Conservation (phyloP, 2,888 invertebrate species). For the Sturmia bella region DNA sequence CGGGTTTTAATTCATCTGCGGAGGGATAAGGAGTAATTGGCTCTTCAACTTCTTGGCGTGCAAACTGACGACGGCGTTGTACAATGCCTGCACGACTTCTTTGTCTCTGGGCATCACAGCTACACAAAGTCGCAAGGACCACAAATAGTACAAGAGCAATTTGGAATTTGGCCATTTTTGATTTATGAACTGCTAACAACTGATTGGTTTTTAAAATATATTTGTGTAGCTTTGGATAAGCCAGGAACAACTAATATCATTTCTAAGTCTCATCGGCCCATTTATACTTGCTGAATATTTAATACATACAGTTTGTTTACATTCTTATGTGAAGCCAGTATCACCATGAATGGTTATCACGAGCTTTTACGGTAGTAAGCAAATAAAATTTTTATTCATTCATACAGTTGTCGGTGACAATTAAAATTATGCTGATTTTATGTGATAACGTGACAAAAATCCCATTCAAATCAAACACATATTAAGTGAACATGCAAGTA, state of each 20-base stretch:
- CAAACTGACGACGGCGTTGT: conserved; percentile 65
- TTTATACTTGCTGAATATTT: conserved; percentile 58
- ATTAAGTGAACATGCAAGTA: conserved; percentile 42
- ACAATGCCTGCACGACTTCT: conserved; percentile 59
- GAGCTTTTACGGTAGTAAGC: conserved; percentile 39
- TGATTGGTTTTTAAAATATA: conserved; percentile 15
- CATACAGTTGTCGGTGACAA: conserved; percentile 51
- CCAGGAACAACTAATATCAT: conserved; percentile 57
- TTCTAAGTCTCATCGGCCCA: conserved; percentile 31
- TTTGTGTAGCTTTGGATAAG: conserved; percentile 53
- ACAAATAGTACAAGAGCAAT: conserved; percentile 70
- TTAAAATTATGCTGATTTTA: conserved; percentile 71
- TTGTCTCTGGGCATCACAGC: conserved; percentile 56
- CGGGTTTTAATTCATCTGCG: conserved; percentile 70
- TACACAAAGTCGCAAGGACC: conserved; percentile 57
- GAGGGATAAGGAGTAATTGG: conserved; percentile 68
- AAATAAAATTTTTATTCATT: conserved; percentile 26
- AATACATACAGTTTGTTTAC: conserved; percentile 28
- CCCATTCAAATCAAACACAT: conserved; percentile 51
- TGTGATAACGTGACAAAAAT: conserved; percentile 70
- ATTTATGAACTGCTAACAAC: conserved; percentile 10
- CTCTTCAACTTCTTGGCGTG: conserved; percentile 68
- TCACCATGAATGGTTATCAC: conserved; percentile 62
- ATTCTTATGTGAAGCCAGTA: conserved; percentile 63
- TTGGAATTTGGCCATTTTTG: conserved; percentile 76